Evolutionary conservation across 2,797 vertebrate genomes (phyloP), one percentile per base, ranked within the genome.

Genomic region (Natrix natrix): DNA sequence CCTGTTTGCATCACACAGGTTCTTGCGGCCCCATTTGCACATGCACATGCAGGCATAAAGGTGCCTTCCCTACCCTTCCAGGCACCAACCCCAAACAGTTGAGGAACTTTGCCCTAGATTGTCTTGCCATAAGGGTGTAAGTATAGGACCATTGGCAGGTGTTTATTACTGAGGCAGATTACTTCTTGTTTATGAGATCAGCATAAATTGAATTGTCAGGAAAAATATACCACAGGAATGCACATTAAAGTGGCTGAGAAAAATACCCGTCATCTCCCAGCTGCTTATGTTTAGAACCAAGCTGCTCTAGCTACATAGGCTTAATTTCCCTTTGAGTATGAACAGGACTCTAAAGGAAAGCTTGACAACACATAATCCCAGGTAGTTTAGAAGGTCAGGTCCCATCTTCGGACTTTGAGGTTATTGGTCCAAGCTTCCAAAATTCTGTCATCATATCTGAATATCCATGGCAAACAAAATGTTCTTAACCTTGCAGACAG

Each of bases 401-500:
- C 48, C 54, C 52, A 55, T 43, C 12, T 8, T 56, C 60, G 24
- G 43, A 59, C 54, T 88, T 2, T 93, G 90, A 63, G 22, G 57
- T 91, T 83, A 63, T 16, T 14, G 17, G 74, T 86, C 83, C 32
- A 66, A 24, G 32, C 59, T 8, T 56, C 10, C 83, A 3, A 89
- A 66, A 4, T 26, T 57, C 24, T 60, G 48, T 56, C 59, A 16
- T 26, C 86, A 32, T 89, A 86, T 55, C 24, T 48, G 91, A 90
- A 57, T 43, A 87, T 26, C 43, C 43, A 55, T 22, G 57, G 43
- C 55, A 74, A 74, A 10, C 13, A 90, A 12, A 83, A 63, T 3
- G 87, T 0, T 74, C 6, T 61, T 93, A 57, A 54, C 88, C 13
- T 92, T 91, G 95, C 28, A 74, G n/a, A 56, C 92, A 87, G 78